Evolutionary conservation across 2,797 vertebrate genomes (phyloP).

Genomic region (Poeciliopsis infans): DNA sequence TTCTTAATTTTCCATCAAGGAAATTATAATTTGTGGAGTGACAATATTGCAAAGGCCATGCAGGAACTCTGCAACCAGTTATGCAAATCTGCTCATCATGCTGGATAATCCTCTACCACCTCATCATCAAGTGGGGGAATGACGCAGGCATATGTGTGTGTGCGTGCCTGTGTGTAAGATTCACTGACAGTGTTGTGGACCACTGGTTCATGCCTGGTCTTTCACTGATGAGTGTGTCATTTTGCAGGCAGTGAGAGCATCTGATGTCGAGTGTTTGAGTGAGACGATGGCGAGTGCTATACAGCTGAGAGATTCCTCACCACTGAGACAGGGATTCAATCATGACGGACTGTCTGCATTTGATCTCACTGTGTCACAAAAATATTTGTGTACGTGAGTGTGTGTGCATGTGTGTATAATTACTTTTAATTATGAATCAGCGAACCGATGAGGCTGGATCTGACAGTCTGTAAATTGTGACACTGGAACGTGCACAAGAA

Average conservation of each 20-base stretch:
- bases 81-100: conserved; percentile 59
- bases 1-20: conserved; percentile 58
- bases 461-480: conserved; percentile 31
- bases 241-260: conserved; percentile 37
- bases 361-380: conserved; percentile 26
- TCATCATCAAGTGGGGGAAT: conserved; percentile 34
- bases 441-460: background rate
- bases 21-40: conserved; percentile 66
- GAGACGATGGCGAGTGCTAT: conserved; percentile 20
- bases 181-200: conserved; percentile 27
- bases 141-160: conserved; percentile 6
- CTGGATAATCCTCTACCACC: conserved; percentile 49
- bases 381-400: conserved; percentile 21
- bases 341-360: conserved; percentile 13
- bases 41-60: conserved; percentile 33
- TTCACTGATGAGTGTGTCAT: conserved; percentile 47
- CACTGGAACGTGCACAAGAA: background rate
- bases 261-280: conserved; percentile 34
- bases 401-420: background rate
- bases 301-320: conserved; percentile 18
- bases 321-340: conserved; percentile 29
- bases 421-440: conserved; percentile 39
- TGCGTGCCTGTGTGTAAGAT: background rate
- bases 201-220: conserved; percentile 25
- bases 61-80: conserved; percentile 30